Percentiles rank a stretch among this genome's conserved stretches.
These are phyloP conservation scores for Theristicus caerulescens DNA, from an alignment of 2,113 vertebrate species.

Conservation along the genomic window DNA sequence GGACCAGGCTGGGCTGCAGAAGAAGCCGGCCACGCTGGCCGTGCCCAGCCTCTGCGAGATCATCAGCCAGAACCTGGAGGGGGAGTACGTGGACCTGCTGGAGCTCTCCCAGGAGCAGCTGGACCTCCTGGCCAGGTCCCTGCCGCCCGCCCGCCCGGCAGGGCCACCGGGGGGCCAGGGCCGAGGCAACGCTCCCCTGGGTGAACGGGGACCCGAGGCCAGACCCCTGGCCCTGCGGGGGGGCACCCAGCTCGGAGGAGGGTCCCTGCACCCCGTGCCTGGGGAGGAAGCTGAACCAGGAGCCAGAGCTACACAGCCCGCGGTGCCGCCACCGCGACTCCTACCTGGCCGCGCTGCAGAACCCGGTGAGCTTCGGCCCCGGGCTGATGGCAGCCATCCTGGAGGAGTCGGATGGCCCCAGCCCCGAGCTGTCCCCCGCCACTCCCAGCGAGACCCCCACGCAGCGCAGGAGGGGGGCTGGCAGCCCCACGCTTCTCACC, in stretches of 20 bases:
- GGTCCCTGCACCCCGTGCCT: constrained; percentile 74
- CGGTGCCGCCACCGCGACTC: constrained; percentile 79
- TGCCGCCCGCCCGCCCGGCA: rapidly evolving
- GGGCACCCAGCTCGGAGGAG: constrained; percentile 65
- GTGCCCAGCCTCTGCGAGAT: constrained; percentile 73
- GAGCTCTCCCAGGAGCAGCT: constrained; percentile 74
- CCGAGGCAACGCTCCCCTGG: not conserved
- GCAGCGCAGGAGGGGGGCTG: not conserved
- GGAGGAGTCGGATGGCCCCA: constrained; percentile 64
- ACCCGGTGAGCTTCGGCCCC: constrained; percentile 61
- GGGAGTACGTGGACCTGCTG: constrained; percentile 87
- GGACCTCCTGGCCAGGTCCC: not conserved
- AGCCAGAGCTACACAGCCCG: constrained; percentile 46
- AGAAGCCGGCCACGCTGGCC: constrained; percentile 47
- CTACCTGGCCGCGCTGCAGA: constrained; percentile 75
- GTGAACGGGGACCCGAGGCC: not conserved
- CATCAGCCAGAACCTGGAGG: constrained; percentile 77
- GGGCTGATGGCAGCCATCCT: constrained; percentile 68
- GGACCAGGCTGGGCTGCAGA: constrained; percentile 54
- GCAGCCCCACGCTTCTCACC: not conserved
- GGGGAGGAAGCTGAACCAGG: constrained; percentile 68
- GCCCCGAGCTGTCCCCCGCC: not conserved
- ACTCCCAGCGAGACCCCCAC: not conserved
- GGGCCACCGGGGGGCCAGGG: rapidly evolving
- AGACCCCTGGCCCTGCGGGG: constrained; percentile 32